Conservation (phyloP, 1,140 invertebrate species). For the Portunus trituberculatus region DNA sequence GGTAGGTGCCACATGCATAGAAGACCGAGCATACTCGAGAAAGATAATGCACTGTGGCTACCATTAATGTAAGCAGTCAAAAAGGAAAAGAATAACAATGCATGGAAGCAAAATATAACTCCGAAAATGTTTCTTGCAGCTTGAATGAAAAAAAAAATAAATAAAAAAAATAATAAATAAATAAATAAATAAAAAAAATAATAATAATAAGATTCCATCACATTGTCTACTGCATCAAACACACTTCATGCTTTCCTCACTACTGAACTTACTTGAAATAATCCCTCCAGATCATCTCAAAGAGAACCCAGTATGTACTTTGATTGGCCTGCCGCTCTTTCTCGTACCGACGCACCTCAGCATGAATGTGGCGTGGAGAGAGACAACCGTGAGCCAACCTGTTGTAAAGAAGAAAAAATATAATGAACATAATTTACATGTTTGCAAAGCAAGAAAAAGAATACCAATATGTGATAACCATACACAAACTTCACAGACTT, state of each 20-base stretch:
- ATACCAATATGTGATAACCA: neutral
- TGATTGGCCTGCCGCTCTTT: constrained; percentile 79
- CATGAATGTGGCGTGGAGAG: constrained; percentile 80
- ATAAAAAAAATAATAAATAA: no score
- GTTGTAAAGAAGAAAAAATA: neutral
- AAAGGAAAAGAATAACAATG: no score
- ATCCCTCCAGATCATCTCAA: constrained; percentile 81
- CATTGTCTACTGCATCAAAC: no score
- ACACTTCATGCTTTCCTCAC: no score
- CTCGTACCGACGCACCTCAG: constrained; percentile 80
- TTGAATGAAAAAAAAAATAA: neutral
- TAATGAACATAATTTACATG: neutral
- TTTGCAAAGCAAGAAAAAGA: neutral
- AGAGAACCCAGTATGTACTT: constrained; percentile 81
- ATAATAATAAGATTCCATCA: no score
- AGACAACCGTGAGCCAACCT: constrained; percentile 80
- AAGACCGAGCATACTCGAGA: no score
- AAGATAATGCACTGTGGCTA: no score
- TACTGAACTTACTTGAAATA: constrained; percentile 79
- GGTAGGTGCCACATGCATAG: no score
- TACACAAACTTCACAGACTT: neutral
- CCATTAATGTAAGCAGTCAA: neutral
- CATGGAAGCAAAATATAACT: no score
- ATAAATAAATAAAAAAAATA: no score
- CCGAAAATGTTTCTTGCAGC: no score